Percentiles rank a stretch among this genome's conserved stretches.
These are phyloP conservation scores for Atta colombica DNA, from an alignment of 1,140 invertebrate genomes.

Conservation along the genomic window DNA sequence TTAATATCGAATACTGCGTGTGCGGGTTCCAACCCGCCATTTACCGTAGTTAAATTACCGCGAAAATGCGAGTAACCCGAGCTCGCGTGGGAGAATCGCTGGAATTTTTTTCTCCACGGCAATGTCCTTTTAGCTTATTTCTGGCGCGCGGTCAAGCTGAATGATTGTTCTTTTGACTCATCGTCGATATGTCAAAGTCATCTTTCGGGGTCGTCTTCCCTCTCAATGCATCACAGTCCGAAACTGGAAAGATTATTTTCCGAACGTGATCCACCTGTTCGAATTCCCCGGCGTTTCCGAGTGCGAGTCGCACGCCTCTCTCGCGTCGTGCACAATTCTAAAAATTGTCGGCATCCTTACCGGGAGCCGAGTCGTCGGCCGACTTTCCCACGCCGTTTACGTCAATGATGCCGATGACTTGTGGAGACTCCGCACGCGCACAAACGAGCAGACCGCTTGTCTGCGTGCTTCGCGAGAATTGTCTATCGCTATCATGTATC, in stretches of 20 bases:
- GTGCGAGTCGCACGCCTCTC: not conserved
- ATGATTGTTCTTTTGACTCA: conserved; percentile 63
- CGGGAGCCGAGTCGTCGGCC: conserved; percentile 19
- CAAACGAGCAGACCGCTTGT: conserved; percentile 15
- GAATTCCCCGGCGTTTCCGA: conserved; percentile 1
- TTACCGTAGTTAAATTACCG: not conserved
- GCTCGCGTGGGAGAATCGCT: conserved; percentile 55
- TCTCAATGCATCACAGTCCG: not conserved
- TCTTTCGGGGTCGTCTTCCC: conserved; percentile 17
- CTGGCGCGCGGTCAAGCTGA: conserved; percentile 40
- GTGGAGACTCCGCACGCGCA: conserved; percentile 34
- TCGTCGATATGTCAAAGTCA: not conserved
- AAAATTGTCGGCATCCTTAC: conserved; percentile 32
- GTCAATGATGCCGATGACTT: conserved; percentile 42
- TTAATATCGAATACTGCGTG: conserved; percentile 30
- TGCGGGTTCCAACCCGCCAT: not conserved
- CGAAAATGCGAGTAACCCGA: conserved; percentile 19
- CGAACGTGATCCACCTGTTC: conserved; percentile 58
- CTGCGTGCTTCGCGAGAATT: not conserved
- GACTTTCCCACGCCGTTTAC: conserved; percentile 53
- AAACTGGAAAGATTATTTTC: conserved; percentile 24
- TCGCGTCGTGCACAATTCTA: conserved; percentile 5
- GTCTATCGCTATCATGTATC: not conserved
- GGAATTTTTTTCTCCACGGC: conserved; percentile 54
- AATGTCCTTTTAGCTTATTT: conserved; percentile 63